Evolutionary conservation across 2,888 invertebrate genomes (phyloP).

Genomic region (Drosophila anceps): DNA sequence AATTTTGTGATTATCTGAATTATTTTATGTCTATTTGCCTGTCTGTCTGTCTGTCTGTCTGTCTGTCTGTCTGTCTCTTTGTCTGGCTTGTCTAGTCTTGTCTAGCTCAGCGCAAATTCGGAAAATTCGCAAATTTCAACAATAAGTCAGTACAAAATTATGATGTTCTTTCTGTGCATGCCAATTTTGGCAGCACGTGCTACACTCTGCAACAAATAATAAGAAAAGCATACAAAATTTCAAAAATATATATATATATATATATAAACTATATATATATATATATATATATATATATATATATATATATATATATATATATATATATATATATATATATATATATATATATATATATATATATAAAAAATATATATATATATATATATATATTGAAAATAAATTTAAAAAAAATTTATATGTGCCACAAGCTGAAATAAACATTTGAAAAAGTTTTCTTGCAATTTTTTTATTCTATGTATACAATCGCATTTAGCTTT

Average conservation of each 20-base stretch:
- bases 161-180: constrained; percentile 53
- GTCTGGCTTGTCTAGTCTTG: constrained; percentile 50
- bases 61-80: constrained; percentile 16
- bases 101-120: constrained; percentile 61
- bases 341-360: no score
- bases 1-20: constrained; percentile 65
- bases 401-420: no score
- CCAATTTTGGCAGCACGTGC: constrained; percentile 21
- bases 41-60: constrained; percentile 23
- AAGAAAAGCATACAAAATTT: neutral
- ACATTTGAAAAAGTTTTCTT: no score
- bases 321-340: no score
- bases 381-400: no score
- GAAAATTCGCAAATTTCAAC: constrained; percentile 74
- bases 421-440: no score
- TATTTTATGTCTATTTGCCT: constrained; percentile 38
- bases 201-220: constrained; percentile 15
- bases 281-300: no score
- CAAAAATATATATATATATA: neutral
- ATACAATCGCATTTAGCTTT: no score
- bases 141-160: constrained; percentile 78
- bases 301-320: no score
- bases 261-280: no score
- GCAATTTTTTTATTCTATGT: no score
- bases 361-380: no score